These are phyloP conservation scores for Synanceia verrucosa DNA, from an alignment of 2,797 vertebrate genomes.

Conservation along the genomic window DNA sequence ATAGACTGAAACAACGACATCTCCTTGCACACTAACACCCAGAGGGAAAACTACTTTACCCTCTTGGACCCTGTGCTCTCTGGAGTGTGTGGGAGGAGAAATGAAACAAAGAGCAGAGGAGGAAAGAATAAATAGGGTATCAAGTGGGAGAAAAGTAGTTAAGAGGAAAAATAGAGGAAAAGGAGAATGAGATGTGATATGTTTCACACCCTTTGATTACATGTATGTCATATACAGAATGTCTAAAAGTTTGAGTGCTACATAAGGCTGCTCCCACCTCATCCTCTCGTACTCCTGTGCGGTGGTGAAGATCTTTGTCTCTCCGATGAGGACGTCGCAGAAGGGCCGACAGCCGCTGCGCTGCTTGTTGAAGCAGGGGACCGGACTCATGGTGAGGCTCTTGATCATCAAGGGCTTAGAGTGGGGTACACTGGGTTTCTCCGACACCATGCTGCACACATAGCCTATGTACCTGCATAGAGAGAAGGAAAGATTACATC, in stretches of 20 bases:
- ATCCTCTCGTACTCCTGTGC: slow-evolving; percentile 97
- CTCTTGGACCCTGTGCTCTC: slow-evolving; percentile 95
- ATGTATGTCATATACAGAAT: not conserved
- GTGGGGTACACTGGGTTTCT: slow-evolving; percentile 93
- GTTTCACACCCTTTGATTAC: not conserved
- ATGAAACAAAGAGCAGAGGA: not conserved
- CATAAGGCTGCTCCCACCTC: slow-evolving; percentile 83
- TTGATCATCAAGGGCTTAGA: slow-evolving; percentile 94
- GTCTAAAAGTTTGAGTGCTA: not conserved
- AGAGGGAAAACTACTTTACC: slow-evolving; percentile 93
- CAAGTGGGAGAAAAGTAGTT: not conserved
- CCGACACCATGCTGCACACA: slow-evolving; percentile 95
- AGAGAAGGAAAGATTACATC: not conserved
- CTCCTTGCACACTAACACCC: slow-evolving; percentile 94
- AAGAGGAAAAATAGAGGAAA: not conserved
- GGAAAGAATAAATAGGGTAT: not conserved
- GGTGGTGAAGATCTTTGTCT: slow-evolving; percentile 96
- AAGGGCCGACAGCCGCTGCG: slow-evolving; percentile 97
- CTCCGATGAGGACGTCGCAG: slow-evolving; percentile 95
- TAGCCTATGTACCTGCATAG: slow-evolving; percentile 93
- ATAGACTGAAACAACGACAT: slow-evolving; percentile 93
- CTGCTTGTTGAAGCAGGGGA: slow-evolving; percentile 99
- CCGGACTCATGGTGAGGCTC: slow-evolving; percentile 90
- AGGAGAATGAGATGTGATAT: not conserved
- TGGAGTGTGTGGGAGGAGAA: slow-evolving; percentile 51